phyloP scores from a whole-genome alignment of 2,113 vertebrate species.

The Glaucidium brasilianum region DNA sequence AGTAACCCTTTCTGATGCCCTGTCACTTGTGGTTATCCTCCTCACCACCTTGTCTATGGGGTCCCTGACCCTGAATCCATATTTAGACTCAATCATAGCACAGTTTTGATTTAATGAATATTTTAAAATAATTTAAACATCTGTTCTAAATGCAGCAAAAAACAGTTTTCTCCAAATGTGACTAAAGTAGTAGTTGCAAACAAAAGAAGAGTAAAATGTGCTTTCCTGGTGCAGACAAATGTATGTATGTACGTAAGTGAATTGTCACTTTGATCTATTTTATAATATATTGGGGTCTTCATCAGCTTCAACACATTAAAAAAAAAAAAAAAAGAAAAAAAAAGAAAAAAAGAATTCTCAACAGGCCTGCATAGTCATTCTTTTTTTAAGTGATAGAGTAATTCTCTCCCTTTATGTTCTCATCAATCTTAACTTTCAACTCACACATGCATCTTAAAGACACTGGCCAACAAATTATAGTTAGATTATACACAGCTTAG shows the following conservation, averaged over 20 bases:
- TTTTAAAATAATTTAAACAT: background rate
- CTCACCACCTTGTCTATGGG: background rate
- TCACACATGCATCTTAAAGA: background rate
- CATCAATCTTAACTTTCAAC: background rate
- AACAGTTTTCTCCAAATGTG: background rate
- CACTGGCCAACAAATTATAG: background rate
- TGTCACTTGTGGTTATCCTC: background rate
- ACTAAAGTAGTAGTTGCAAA: background rate
- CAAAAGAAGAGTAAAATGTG: background rate
- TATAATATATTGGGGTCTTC: background rate
- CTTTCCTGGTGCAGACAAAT: background rate
- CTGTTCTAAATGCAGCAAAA: background rate
- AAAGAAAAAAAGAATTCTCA: background rate
- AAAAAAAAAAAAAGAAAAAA: background rate
- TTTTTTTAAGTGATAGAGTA: background rate
- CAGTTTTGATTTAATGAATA: background rate
- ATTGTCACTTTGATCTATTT: background rate
- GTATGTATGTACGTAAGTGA: background rate
- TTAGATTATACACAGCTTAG: background rate
- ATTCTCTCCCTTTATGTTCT: background rate
- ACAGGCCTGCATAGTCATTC: accelerated
- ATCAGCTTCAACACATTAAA: background rate
- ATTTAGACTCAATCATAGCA: background rate
- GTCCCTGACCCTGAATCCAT: background rate
- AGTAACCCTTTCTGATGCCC: background rate